Conservation (phyloP, 2,797 vertebrate genomes). For the Poecile montanus region DNA sequence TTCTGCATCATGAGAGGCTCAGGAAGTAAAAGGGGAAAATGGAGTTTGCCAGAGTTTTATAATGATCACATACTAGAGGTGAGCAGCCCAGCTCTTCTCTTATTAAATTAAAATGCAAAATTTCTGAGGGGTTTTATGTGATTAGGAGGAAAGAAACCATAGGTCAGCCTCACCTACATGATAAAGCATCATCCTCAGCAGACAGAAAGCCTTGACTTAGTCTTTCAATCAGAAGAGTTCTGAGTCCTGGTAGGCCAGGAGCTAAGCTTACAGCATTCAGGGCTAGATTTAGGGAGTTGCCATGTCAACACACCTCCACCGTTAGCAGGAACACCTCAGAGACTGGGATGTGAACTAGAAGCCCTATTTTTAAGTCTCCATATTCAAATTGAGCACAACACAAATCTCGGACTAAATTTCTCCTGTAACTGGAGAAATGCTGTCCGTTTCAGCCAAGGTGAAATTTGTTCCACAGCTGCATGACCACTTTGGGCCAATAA, state of each 20-base stretch:
- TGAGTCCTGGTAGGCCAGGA: slow-evolving; percentile 32
- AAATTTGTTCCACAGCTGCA: neutral
- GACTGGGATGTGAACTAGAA: slow-evolving; percentile 65
- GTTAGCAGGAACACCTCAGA: slow-evolving; percentile 67
- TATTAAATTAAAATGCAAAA: neutral
- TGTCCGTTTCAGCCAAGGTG: neutral
- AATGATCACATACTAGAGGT: neutral
- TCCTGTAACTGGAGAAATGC: neutral
- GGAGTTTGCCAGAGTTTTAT: neutral
- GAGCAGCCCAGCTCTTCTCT: neutral
- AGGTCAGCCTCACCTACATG: neutral
- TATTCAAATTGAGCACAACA: slow-evolving; percentile 41
- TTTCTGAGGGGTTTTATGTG: neutral
- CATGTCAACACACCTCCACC: slow-evolving; percentile 68
- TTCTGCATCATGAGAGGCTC: neutral
- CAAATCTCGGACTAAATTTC: neutral
- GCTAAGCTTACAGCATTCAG: slow-evolving; percentile 31
- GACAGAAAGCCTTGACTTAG: neutral
- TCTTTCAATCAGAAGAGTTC: neutral
- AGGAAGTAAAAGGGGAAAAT: neutral
- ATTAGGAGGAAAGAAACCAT: neutral
- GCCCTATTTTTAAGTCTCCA: slow-evolving; percentile 64
- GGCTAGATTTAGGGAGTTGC: slow-evolving; percentile 66
- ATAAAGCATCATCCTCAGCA: neutral
- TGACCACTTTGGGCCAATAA: neutral